Conservation (phyloP, 2,888 invertebrate species). For the Colostygia pectinataria region DNA sequence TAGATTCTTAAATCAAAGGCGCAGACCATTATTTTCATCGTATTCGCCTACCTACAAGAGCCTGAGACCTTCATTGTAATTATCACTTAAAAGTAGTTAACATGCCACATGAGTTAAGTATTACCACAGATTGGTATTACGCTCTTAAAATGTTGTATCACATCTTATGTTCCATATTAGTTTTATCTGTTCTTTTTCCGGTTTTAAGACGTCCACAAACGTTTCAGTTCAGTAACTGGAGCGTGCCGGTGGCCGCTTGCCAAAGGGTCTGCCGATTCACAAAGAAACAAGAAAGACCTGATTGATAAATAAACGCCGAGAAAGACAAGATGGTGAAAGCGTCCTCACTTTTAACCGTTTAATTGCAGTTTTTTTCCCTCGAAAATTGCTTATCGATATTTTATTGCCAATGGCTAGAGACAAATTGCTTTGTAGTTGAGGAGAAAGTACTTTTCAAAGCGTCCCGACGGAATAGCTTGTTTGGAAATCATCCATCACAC, state of each 20-base stretch:
- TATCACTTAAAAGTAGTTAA: conserved; percentile 28
- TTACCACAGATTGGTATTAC: conserved; percentile 16
- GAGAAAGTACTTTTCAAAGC: neutral
- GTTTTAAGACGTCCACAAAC: conserved; percentile 47
- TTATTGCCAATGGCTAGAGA: conserved; percentile 9
- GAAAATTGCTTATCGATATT: conserved; percentile 13
- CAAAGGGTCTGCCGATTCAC: conserved; percentile 38
- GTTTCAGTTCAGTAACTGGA: conserved; percentile 63
- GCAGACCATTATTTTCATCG: conserved; percentile 27
- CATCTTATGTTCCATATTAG: conserved; percentile 20
- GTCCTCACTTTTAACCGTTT: conserved; percentile 13
- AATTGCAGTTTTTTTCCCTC: conserved; percentile 4
- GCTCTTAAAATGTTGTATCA: conserved; percentile 33
- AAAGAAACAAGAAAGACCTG: conserved; percentile 30
- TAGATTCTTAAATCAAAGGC: conserved; percentile 44
- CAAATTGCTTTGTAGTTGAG: conserved; percentile 7
- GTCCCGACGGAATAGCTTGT: neutral
- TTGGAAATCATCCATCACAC: conserved; percentile 5
- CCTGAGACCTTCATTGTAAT: conserved; percentile 41
- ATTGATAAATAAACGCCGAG: conserved; percentile 21
- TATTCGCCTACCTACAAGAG: conserved; percentile 32
- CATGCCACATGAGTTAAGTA: conserved; percentile 28
- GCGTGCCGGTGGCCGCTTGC: conserved; percentile 48
- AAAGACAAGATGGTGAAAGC: conserved; percentile 25
- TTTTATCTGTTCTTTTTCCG: conserved; percentile 39